These are phyloP conservation scores for Rhombomys opimus DNA, from an alignment of 2,113 vertebrate genomes.

Conservation along the genomic window DNA sequence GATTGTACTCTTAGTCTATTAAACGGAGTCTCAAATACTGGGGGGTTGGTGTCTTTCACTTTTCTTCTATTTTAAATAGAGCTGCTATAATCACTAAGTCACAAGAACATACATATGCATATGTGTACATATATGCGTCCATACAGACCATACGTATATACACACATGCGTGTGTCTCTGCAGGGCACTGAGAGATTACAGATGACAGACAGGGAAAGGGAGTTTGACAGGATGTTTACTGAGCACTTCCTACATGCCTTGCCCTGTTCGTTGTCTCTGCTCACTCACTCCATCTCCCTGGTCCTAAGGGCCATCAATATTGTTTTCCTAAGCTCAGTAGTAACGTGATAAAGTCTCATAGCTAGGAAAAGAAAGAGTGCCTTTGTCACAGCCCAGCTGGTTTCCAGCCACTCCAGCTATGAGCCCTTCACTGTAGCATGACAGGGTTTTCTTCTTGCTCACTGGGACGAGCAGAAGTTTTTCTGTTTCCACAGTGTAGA, in stretches of 20 bases:
- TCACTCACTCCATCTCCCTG: neutral
- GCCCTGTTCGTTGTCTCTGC: neutral
- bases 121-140: neutral
- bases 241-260: neutral
- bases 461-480: neutral
- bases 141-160: neutral
- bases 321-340: neutral
- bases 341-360: neutral
- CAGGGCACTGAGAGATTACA: neutral
- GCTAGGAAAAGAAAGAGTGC: neutral
- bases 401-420: neutral
- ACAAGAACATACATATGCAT: neutral
- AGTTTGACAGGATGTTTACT: neutral
- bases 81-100: neutral
- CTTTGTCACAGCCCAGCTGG: too few relatives aligned
- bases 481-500: neutral
- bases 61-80: constrained; percentile 18
- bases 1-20: neutral
- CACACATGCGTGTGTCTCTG: neutral
- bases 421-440: neutral
- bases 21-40: neutral
- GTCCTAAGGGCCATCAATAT: neutral
- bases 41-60: neutral
- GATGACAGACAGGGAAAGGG: neutral
- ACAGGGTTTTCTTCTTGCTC: neutral